Evolutionary conservation across 2,113 vertebrate species (phyloP).

Genomic region (Ancistrus triradiatus): DNA sequence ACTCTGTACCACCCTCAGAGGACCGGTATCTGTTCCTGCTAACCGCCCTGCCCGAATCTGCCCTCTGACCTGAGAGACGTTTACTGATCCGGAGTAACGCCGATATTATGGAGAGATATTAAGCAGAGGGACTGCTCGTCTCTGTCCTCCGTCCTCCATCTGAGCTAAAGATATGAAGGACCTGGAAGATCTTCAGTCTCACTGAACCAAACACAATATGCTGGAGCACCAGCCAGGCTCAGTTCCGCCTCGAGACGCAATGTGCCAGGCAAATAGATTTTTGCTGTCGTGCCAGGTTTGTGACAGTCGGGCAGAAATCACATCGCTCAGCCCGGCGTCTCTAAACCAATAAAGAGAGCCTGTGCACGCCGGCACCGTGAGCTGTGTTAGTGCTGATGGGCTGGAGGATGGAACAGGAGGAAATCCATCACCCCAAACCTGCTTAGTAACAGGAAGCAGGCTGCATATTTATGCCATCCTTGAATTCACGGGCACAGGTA

Average conservation of each 20-base stretch:
- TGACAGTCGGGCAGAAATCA: conserved; percentile 72
- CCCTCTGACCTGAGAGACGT: conserved; percentile 11
- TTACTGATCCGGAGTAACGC: conserved; percentile 6
- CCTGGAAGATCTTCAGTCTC: conserved; percentile 49
- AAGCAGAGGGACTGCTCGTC: conserved; percentile 9
- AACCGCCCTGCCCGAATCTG: too few relatives aligned
- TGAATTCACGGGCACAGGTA: too few relatives aligned
- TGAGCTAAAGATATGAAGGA: conserved; percentile 25
- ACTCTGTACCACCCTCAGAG: too few relatives aligned
- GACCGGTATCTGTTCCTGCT: too few relatives aligned
- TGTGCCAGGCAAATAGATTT: conserved; percentile 74
- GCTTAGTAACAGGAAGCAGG: conserved; percentile 16
- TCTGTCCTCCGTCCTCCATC: conserved; percentile 1
- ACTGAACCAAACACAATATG: conserved; percentile 72
- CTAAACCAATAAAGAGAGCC: conserved; percentile 56
- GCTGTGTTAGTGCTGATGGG: conserved; percentile 33
- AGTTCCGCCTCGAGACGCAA: conserved; percentile 66
- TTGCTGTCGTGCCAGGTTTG: conserved; percentile 74
- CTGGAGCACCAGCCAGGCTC: conserved; percentile 67
- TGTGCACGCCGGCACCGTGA: conserved; percentile 50
- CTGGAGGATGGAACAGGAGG: conserved; percentile 12
- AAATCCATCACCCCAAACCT: conserved; percentile 26
- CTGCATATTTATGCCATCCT: too few relatives aligned
- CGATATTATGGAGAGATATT: conserved; percentile 29
- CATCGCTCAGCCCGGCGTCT: conserved; percentile 66